Evolutionary conservation across 2,797 vertebrate genomes (phyloP).

Genomic region (Macroramphosus scolopax): DNA sequence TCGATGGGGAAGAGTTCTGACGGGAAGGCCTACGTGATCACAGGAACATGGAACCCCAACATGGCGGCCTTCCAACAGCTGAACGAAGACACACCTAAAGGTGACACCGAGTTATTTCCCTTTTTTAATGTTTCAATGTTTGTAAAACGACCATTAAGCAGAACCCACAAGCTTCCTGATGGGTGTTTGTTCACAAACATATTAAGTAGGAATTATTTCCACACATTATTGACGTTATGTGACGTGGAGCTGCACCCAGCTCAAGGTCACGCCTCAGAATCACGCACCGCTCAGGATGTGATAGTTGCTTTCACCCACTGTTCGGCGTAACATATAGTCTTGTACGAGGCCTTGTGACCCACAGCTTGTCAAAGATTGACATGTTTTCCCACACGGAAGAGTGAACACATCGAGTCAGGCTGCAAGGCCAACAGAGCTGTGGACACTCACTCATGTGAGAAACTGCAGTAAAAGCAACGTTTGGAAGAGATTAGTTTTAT

Average conservation of each 20-base stretch:
- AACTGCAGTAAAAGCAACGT: slow-evolving; percentile 3
- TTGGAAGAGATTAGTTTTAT: slow-evolving; percentile 8
- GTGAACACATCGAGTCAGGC: slow-evolving; percentile 4
- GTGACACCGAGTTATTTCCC: slow-evolving; percentile 61
- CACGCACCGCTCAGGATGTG: slow-evolving; percentile 18
- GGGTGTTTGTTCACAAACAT: not conserved
- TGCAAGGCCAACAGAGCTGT: slow-evolving; percentile 5
- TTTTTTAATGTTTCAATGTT: not conserved
- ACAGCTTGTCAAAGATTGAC: slow-evolving; percentile 11
- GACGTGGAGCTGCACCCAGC: slow-evolving; percentile 5
- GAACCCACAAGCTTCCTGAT: not conserved
- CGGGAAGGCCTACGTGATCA: slow-evolving; percentile 92
- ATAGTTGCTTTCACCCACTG: slow-evolving; percentile 27
- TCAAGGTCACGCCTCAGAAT: slow-evolving; percentile 17
- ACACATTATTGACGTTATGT: slow-evolving; percentile 18
- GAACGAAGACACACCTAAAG: slow-evolving; percentile 98
- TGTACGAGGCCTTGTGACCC: slow-evolving; percentile 15
- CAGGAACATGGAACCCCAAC: slow-evolving; percentile 95
- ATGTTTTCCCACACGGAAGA: slow-evolving; percentile 19
- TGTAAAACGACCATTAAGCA: not conserved
- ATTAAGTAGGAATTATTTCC: slow-evolving; percentile 12
- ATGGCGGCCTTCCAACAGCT: slow-evolving; percentile 85
- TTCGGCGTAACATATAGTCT: slow-evolving; percentile 7
- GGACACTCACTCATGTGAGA: slow-evolving; percentile 3
- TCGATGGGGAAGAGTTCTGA: slow-evolving; percentile 95